Evolutionary conservation across 2,888 invertebrate genomes (phyloP).

Genomic region (Euplagia quadripunctaria): DNA sequence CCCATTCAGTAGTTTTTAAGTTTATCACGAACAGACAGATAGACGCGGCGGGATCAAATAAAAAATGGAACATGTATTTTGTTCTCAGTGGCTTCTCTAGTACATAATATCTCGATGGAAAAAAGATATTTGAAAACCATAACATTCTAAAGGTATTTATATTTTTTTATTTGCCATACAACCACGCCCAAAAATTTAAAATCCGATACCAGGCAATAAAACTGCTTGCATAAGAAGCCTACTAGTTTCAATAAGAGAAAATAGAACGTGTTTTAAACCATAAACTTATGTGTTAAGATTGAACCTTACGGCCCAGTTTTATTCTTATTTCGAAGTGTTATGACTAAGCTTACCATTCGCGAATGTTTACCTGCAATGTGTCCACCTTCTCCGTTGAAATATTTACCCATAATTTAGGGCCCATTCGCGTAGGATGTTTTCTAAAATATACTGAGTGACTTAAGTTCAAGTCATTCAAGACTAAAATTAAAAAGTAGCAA

Average conservation of each 20-base stretch:
- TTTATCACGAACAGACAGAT: no score
- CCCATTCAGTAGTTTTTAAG: no score
- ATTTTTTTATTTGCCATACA: not conserved
- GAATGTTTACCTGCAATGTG: constrained; percentile 44
- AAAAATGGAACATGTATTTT: no score
- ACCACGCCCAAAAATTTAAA: not conserved
- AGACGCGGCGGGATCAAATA: no score
- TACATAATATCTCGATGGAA: no score
- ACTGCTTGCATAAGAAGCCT: not conserved
- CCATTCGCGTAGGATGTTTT: not conserved
- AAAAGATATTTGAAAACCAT: not conserved
- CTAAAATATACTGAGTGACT: not conserved
- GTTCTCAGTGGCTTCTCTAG: no score
- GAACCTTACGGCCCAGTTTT: constrained; percentile 9
- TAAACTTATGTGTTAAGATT: constrained; percentile 11
- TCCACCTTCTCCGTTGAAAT: constrained; percentile 35
- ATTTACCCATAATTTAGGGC: not conserved
- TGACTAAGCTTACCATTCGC: constrained; percentile 24
- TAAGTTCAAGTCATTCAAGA: no score
- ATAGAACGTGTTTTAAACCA: not conserved
- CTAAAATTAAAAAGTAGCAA: no score
- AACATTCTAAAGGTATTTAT: not conserved
- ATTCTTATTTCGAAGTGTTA: constrained; percentile 20
- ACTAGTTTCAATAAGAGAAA: not conserved
- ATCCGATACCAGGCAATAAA: not conserved